Base-by-base conservation (phyloP, 1,140 invertebrate species). In the Drosophila nannoptera region DNA sequence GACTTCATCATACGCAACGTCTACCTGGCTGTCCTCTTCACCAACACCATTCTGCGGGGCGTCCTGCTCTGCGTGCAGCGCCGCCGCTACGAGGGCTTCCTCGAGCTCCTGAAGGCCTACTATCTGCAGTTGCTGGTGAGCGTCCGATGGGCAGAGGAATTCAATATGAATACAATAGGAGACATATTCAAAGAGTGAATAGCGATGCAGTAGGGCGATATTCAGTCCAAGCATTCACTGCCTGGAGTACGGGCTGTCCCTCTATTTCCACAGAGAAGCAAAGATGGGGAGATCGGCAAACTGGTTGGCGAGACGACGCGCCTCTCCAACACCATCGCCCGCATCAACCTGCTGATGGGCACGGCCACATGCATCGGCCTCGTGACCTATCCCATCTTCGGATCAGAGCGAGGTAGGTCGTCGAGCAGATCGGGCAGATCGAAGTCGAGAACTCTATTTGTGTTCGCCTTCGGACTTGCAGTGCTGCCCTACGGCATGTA, bases 401-500 rank as follows among this genome's bases (percentile, higher is more conserved):
- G 78, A 5, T 68, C 80, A 0, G 69, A 87, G 33, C 73, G 77
- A 4, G 84, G 84, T 87, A 32, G 49, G 68, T 2, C 29, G 16
- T 14, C 0, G 11, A 31, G 9, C 9, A 45, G 8, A 6, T 45
- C 14, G 7, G 22, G 8, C 7, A 5, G 8, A 8, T 22, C 11
- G 22, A 22, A 22, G 22, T 22, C 22, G 22, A 22, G 1, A 22
- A 22, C 50, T 52, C 40, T 63, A 11, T 54, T 22, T 54, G 49
- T 36, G 8, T 12, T 48, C 5, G 0, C 29, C 31, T 40, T 31
- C 5, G 2, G 11, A 14, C 45, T 33, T 48, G 9, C 31, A 89
- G 88, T 88, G 29, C 49, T 81, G 14, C 90, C 87, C 9, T 88
- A 83, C 74, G 87, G 87, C 49, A 87, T 83, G 77, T 77, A 83